These are phyloP conservation scores for Anguilla anguilla DNA, from an alignment of 2,797 vertebrate species.

Conservation along the genomic window DNA sequence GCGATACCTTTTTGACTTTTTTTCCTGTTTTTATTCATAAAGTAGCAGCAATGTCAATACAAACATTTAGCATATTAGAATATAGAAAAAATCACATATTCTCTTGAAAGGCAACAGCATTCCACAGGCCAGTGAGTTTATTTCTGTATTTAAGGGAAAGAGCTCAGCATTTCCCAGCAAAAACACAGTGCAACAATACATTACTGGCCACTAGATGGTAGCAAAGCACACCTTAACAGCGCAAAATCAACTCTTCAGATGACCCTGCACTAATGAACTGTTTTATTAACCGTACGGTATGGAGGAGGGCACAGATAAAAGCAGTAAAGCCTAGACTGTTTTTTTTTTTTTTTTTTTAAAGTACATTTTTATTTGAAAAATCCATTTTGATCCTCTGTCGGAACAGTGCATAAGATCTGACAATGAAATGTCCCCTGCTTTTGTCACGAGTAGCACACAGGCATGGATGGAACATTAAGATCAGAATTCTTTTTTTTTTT, in stretches of 20 bases:
- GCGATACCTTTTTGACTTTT: not conserved
- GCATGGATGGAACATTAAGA: not conserved
- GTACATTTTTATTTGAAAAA: not conserved
- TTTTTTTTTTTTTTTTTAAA: not conserved
- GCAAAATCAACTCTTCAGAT: not conserved
- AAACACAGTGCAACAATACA: not conserved
- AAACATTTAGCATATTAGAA: not conserved
- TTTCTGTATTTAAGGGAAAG: not conserved
- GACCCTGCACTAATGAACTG: not conserved
- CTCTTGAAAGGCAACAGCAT: not conserved
- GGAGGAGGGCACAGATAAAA: not conserved
- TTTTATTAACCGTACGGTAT: not conserved
- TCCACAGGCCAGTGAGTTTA: not conserved
- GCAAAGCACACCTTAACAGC: not conserved
- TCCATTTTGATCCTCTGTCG: not conserved
- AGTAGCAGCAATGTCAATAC: not conserved
- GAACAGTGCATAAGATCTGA: not conserved
- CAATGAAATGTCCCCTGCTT: not conserved
- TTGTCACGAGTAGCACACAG: not conserved
- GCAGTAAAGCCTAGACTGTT: not conserved
- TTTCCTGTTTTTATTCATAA: not conserved
- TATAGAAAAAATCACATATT: not conserved
- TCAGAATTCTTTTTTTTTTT: too few species aligned
- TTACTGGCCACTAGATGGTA: slow-evolving; percentile 9
- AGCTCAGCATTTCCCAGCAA: not conserved